Evolutionary conservation across 2,888 invertebrate genomes (phyloP).

Genomic region (Buathra laborator): DNA sequence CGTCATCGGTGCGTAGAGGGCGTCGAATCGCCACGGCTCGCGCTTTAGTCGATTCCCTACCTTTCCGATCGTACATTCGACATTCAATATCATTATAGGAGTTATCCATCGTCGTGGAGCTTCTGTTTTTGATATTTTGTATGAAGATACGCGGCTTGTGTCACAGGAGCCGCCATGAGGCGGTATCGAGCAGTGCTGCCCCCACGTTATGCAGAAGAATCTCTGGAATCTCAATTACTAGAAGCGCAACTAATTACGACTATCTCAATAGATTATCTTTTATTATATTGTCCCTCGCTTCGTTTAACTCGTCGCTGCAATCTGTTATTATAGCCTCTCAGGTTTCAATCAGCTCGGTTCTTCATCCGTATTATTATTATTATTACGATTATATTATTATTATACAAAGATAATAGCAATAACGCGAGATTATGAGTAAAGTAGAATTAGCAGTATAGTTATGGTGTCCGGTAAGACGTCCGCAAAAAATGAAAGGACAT

Average conservation of each 20-base stretch:
- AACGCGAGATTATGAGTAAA: no score
- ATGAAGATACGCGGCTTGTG: not conserved
- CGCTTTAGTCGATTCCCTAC: not conserved
- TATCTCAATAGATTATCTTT: not conserved
- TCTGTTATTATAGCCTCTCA: not conserved
- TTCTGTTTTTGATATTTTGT: not conserved
- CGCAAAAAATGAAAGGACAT: no score
- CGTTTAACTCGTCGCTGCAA: not conserved
- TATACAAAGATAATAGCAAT: no score
- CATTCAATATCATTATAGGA: not conserved
- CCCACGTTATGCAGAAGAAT: not conserved
- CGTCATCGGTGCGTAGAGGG: slow-evolving; percentile 55
- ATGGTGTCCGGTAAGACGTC: no score
- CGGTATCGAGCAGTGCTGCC: slow-evolving; percentile 46
- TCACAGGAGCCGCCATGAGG: slow-evolving; percentile 26
- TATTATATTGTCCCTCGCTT: not conserved
- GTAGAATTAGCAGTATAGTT: no score
- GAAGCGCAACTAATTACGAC: not conserved
- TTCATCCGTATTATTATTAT: no score
- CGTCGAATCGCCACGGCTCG: not conserved
- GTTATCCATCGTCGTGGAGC: not conserved
- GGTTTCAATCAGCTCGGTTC: no score
- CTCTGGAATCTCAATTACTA: not conserved
- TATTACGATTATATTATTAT: no score
- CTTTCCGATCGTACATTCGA: not conserved